Percentiles rank a stretch among this genome's conserved stretches.
Conservation (phyloP, 1,140 invertebrate genomes). For the Anastrepha ludens region DNA sequence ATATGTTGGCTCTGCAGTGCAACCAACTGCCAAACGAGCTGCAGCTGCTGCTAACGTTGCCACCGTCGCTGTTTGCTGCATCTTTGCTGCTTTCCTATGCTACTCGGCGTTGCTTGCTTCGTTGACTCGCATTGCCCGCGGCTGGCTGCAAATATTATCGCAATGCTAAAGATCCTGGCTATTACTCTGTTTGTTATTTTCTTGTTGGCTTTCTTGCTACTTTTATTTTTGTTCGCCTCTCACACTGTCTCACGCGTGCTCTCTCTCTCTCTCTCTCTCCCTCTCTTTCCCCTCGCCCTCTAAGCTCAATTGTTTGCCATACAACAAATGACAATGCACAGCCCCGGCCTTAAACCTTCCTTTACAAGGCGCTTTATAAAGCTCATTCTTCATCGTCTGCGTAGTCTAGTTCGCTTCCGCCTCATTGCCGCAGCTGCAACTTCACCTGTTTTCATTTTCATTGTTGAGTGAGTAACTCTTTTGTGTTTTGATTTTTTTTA, state of each 20-base stretch:
- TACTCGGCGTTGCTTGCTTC: background rate
- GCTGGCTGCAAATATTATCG: constrained; percentile 16
- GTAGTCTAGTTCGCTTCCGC: constrained; percentile 29
- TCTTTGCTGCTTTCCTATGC: background rate
- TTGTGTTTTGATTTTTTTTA: background rate
- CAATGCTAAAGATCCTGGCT: constrained; percentile 27
- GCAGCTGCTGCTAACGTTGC: background rate
- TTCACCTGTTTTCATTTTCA: constrained; percentile 43
- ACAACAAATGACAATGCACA: constrained; percentile 27
- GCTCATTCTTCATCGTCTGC: constrained; percentile 37
- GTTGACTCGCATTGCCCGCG: constrained; percentile 12
- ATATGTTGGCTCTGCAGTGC: constrained; percentile 28
- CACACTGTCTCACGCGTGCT: background rate
- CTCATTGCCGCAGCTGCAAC: background rate
- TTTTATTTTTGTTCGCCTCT: background rate
- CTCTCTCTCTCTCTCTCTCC: background rate
- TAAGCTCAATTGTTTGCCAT: background rate
- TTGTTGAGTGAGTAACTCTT: constrained; percentile 42
- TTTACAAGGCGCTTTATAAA: background rate
- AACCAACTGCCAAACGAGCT: constrained; percentile 25
- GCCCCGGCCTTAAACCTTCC: background rate
- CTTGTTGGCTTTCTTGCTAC: background rate
- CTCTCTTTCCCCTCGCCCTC: background rate
- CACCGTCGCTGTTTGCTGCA: background rate
- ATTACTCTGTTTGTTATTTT: background rate